Conservation (phyloP, 64 coral and sea anemone species). For the Cladopsammia gracilis region DNA sequence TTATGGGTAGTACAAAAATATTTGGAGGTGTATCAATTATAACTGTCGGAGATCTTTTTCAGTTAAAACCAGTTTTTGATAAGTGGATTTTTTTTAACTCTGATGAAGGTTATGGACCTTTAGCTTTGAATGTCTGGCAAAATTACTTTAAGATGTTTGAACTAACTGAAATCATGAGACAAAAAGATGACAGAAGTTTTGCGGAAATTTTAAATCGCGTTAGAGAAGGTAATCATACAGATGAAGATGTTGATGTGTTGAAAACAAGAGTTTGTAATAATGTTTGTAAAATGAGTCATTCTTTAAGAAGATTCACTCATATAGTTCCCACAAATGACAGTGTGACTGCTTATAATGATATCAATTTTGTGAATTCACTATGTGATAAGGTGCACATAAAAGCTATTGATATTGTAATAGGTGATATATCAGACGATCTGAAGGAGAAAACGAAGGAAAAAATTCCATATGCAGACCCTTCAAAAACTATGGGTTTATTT, state of each 20-base stretch:
- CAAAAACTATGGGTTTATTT: slow-evolving; percentile 54
- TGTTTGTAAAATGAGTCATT: neutral
- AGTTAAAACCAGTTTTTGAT: slow-evolving; percentile 45
- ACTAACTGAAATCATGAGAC: slow-evolving; percentile 48
- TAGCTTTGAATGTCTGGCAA: slow-evolving; percentile 20
- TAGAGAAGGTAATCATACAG: slow-evolving; percentile 39
- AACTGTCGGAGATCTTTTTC: slow-evolving; percentile 19
- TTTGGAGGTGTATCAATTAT: slow-evolving; percentile 17
- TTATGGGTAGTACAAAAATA: neutral
- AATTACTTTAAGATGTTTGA: slow-evolving; percentile 16
- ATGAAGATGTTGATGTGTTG: slow-evolving; percentile 14
- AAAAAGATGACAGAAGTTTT: slow-evolving; percentile 68
- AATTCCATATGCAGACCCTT: slow-evolving; percentile 42
- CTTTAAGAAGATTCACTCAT: slow-evolving; percentile 12
- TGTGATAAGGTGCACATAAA: slow-evolving; percentile 26
- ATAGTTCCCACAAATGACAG: slow-evolving; percentile 29
- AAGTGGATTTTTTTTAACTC: slow-evolving; percentile 33
- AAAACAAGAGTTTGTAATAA: slow-evolving; percentile 19
- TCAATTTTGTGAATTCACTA: neutral
- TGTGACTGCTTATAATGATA: slow-evolving; percentile 28
- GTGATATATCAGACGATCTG: neutral
- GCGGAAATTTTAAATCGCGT: slow-evolving; percentile 33
- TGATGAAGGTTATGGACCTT: neutral
- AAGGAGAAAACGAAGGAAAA: slow-evolving; percentile 19
- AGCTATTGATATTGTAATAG: slow-evolving; percentile 28